A percentile compares a stretch with the other conserved stretches of the same genome.
Conservation (phyloP, 2,888 invertebrate species). For the Hydriomena furcata region DNA sequence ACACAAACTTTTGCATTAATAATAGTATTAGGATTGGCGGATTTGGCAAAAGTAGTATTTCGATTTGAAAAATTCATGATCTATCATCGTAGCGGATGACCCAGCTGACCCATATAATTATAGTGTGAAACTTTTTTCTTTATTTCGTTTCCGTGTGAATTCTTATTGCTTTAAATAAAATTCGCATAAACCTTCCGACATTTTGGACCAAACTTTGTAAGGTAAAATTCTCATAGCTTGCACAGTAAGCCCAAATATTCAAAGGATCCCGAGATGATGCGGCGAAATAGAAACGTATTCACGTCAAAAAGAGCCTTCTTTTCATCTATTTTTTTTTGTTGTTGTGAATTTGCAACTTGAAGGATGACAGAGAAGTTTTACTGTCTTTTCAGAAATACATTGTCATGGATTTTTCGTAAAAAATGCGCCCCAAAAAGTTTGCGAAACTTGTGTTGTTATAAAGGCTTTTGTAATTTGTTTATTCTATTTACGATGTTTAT, state of each 20-base stretch:
- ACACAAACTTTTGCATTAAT: too few species aligned
- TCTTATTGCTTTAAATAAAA: too few species aligned
- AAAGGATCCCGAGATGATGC: constrained; percentile 22
- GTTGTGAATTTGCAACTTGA: constrained; percentile 26
- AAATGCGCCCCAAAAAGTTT: constrained; percentile 13
- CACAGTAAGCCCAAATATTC: constrained; percentile 20
- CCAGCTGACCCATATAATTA: too few species aligned
- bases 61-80: too few species aligned
- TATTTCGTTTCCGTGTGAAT: too few species aligned
- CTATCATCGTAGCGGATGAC: too few species aligned
- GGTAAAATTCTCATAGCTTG: constrained; percentile 13
- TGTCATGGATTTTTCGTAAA: constrained; percentile 15
- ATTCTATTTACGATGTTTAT: constrained; percentile 2
- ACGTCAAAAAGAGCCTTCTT: constrained; percentile 25
- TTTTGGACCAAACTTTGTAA: too few species aligned
- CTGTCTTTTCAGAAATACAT: constrained; percentile 19
- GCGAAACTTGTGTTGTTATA: constrained; percentile 7
- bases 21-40: too few species aligned
- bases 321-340: constrained; percentile 24
- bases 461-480: constrained; percentile 13
- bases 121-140: too few species aligned
- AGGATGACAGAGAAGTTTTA: constrained; percentile 21
- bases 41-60: too few species aligned
- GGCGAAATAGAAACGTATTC: constrained; percentile 19
- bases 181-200: too few species aligned